phyloP scores from a whole-genome alignment of 2,113 vertebrate species.

The Triplophysa tibetana region DNA sequence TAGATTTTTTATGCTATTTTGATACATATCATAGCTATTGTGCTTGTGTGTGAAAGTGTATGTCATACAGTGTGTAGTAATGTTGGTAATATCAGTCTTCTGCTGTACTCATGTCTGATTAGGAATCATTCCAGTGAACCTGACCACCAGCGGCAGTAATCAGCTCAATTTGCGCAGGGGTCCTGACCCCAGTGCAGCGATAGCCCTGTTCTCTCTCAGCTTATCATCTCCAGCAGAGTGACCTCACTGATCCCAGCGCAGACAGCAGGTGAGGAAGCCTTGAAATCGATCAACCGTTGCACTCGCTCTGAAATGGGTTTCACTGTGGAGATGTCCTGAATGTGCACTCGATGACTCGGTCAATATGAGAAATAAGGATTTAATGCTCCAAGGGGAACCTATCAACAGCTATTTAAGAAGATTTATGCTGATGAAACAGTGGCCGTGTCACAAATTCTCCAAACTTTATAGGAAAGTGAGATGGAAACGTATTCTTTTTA shows the following conservation, averaged over 20 bases:
- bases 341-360: constrained; percentile 39
- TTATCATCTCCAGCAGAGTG: constrained; percentile 31
- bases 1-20: too few species aligned
- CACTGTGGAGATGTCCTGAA: constrained; percentile 56
- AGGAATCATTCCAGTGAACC: background rate
- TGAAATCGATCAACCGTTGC: constrained; percentile 67
- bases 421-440: background rate
- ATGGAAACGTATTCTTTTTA: background rate
- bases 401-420: background rate
- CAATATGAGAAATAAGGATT: constrained; percentile 70
- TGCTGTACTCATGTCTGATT: constrained; percentile 15
- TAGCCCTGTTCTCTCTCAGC: constrained; percentile 31
- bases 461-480: background rate
- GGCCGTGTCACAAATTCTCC: background rate
- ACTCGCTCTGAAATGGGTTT: constrained; percentile 57
- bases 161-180: constrained; percentile 62
- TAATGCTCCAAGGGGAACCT: constrained; percentile 57
- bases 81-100: background rate
- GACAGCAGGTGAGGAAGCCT: constrained; percentile 37
- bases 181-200: constrained; percentile 63
- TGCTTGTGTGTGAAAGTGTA: background rate
- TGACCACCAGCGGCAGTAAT: constrained; percentile 57
- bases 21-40: background rate
- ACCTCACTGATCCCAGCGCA: constrained; percentile 5
- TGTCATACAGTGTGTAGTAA: background rate